Evolutionary conservation across 2,113 vertebrate genomes (phyloP), one percentile per base, ranked within the genome.

Genomic region (Grus americana): DNA sequence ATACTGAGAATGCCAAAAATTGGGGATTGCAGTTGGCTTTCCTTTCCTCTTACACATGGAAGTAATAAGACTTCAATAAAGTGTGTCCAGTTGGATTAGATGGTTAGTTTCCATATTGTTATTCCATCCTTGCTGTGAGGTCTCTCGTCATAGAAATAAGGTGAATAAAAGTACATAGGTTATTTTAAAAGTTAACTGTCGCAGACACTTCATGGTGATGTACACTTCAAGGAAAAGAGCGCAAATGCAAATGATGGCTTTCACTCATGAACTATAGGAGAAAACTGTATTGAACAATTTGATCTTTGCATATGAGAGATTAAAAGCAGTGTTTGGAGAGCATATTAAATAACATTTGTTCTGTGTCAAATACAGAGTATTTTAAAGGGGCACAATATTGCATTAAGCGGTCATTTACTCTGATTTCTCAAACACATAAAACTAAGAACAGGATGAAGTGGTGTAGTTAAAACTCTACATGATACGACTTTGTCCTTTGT

Each of bases 71-170:
- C 88, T 96, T 95, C 90, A 97, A 82, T 97, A 96, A 97, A 94
- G 84, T 91, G 92, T 91, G 86, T 97, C 94, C 97, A 98, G 50
- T 96, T 98, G 98, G 98, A 98, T 96, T 94, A 96, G 88, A 88
- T 91, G 79, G 79, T 95, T 97, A 97, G 87, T 98, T 98, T 98
- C 98, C 98, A 97, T 98, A 96, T 93, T 90, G 97, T 98, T 98
- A 94, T 97, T 98, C 95, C 95, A 95, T 97, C 97, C 97, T 95
- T 97, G 94, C 96, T 98, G 98, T 97, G 97, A 95, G 95, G 98
- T 98, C 98, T 97, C 78, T 96, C 11, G 9, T 93, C 65, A 34
- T 52, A 96, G 82, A 68, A 86, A 89, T 88, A 97, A 97, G 95
- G 68, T 94, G 86, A 91, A 74, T 72, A 83, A 75, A 92, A 94